Evolutionary conservation across 2,797 vertebrate species (phyloP).

Genomic region (Sebastes trivittatus): DNA sequence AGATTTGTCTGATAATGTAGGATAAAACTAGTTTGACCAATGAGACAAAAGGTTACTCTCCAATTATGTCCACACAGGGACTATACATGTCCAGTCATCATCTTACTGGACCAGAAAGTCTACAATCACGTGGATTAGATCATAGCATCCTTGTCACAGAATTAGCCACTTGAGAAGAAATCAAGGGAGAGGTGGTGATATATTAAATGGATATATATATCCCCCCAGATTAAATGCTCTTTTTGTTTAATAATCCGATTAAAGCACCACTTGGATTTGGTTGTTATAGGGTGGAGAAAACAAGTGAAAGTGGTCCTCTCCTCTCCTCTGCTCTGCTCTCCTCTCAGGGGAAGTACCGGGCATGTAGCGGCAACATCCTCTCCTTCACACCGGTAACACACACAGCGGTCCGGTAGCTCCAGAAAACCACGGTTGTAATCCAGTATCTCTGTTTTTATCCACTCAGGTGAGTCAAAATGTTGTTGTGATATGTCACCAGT

Average conservation of each 20-base stretch:
- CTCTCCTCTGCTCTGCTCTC: constrained; percentile 24
- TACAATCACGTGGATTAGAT: constrained; percentile 13
- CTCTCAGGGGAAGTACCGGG: constrained; percentile 59
- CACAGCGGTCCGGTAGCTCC: neutral
- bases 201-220: constrained; percentile 21
- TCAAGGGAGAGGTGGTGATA: neutral
- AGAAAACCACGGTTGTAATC: neutral
- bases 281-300: constrained; percentile 54
- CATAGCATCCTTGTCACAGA: constrained; percentile 42
- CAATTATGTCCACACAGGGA: constrained; percentile 4
- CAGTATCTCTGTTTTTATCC: constrained; percentile 31
- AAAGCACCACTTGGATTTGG: neutral
- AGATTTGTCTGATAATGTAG: neutral
- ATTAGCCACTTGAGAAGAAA: neutral
- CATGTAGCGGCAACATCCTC: constrained; percentile 52
- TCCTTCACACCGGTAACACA: constrained; percentile 1
- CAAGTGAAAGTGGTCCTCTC: constrained; percentile 58
- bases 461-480: constrained; percentile 15
- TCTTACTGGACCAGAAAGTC: constrained; percentile 35
- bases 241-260: constrained; percentile 37
- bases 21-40: neutral
- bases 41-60: neutral
- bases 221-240: constrained; percentile 8
- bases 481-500: constrained; percentile 44
- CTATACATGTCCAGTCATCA: constrained; percentile 34